Base-by-base conservation (phyloP, 2,797 vertebrate species). In the Centroberyx gerrardi region DNA sequence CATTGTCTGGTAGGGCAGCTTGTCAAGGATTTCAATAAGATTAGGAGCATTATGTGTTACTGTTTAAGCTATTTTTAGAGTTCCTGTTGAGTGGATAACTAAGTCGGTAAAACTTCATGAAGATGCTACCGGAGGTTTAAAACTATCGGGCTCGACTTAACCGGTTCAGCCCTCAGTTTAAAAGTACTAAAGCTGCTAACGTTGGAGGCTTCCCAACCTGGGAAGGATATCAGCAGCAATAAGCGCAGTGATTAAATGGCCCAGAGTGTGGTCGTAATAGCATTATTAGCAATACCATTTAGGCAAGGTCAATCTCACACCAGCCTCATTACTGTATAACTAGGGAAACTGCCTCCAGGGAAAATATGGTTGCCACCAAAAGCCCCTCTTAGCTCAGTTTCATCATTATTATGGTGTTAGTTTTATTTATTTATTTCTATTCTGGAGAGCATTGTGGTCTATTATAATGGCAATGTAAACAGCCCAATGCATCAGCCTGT, bases 241-340 rank as follows among this genome's bases (percentile, higher is more conserved):
- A 84, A 85, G 74, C 66, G 54, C 1, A 62, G 73, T 88, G 90
- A 94, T 91, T 90, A 88, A 90, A 90, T 44, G 68, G 79, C 77
- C 62, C 62, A 65, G 69, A 81, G 76, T 83, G 80, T 72, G 82
- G 52, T 81, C 70, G 71, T 91, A 81, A 83, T 88, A 82, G 84
- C 82, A 65, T 90, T 91, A 89, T 91, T 87, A 92, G 88, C 87
- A 71, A 79, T 88, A 84, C 80, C 85, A 87, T 90, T 92, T 89
- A 80, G 83, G 80, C 91, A 93, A 93, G 92, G 93, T 94, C 92
- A 92, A 49, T 88, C 74, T 85, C 83, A 80, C 80, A 87, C 67
- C 74, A 71, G 82, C 76, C 76, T 87, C 87, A 88, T 92, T 91
- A 91, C 67, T 31, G 73, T 73, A 78, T 76, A 75, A 78, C 65